phyloP scores from a whole-genome alignment of 2,113 vertebrate genomes.

The Notothenia rossii region DNA sequence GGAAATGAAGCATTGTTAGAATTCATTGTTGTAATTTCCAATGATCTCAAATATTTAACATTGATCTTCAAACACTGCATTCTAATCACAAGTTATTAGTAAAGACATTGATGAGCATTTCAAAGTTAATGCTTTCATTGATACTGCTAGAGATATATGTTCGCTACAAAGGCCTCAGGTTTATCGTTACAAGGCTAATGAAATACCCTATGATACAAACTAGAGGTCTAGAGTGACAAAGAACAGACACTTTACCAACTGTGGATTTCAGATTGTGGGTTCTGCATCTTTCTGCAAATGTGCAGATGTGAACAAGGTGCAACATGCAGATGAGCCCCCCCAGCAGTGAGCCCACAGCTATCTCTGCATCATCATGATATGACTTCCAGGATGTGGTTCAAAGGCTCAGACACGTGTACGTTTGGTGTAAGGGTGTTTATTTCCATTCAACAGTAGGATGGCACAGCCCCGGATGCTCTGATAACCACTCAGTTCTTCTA shows the following conservation, averaged over 20 bases:
- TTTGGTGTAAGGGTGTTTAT: conserved; percentile 34
- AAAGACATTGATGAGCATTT: not conserved
- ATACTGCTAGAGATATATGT: not conserved
- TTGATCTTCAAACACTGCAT: not conserved
- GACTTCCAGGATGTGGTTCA: conserved; percentile 67
- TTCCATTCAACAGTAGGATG: conserved; percentile 57
- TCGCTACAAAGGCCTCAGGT: not conserved
- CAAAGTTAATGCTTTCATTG: conserved; percentile 4
- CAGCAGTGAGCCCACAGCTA: not conserved
- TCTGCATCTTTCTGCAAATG: conserved; percentile 15
- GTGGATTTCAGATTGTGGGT: not conserved
- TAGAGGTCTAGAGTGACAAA: not conserved
- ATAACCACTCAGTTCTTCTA: conserved; percentile 25
- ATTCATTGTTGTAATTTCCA: conserved; percentile 17
- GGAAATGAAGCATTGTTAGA: conserved; percentile 36
- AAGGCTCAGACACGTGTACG: conserved; percentile 18
- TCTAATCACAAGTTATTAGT: conserved; percentile 13
- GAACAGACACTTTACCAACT: not conserved
- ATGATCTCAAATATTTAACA: conserved; percentile 13
- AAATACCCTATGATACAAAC: not conserved
- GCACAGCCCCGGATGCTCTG: conserved; percentile 13
- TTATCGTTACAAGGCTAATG: not conserved
- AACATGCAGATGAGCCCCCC: not conserved
- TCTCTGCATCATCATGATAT: not conserved
- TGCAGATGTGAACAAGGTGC: conserved; percentile 20